Percentiles rank a stretch among this genome's conserved stretches.
Evolutionary conservation across 2,888 invertebrate genomes (phyloP).

Genomic region (Campoplex nolae): DNA sequence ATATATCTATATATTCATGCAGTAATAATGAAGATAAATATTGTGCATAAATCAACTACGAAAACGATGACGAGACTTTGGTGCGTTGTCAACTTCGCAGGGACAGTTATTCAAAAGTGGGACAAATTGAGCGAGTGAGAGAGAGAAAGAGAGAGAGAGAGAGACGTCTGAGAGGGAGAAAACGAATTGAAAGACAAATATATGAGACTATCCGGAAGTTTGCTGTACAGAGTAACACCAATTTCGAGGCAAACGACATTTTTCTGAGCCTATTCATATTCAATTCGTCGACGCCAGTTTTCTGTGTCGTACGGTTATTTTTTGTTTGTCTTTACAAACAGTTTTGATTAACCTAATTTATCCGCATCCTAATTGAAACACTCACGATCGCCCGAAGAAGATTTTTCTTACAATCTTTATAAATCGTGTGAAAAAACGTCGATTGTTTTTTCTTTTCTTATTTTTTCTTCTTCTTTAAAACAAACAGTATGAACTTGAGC

Average conservation of each 20-base stretch:
- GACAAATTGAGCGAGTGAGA: neutral
- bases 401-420: neutral
- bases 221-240: neutral
- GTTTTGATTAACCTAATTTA: neutral
- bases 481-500: neutral
- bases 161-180: neutral
- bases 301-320: neutral
- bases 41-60: neutral
- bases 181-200: constrained; percentile 2
- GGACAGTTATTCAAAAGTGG: constrained; percentile 21
- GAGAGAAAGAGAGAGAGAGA: neutral
- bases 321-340: neutral
- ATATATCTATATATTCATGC: neutral
- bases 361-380: neutral
- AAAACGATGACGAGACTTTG: neutral
- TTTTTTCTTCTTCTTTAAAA: neutral
- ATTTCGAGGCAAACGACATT: neutral
- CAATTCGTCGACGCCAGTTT: neutral
- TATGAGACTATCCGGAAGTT: neutral
- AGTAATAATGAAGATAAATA: neutral
- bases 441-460: no score
- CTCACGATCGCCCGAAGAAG: neutral
- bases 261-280: neutral
- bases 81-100: neutral
- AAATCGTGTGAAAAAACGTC: neutral